Evolutionary conservation across 2,113 vertebrate genomes (phyloP), one percentile per base, ranked within the genome.

Genomic region (Nanorana parkeri): DNA sequence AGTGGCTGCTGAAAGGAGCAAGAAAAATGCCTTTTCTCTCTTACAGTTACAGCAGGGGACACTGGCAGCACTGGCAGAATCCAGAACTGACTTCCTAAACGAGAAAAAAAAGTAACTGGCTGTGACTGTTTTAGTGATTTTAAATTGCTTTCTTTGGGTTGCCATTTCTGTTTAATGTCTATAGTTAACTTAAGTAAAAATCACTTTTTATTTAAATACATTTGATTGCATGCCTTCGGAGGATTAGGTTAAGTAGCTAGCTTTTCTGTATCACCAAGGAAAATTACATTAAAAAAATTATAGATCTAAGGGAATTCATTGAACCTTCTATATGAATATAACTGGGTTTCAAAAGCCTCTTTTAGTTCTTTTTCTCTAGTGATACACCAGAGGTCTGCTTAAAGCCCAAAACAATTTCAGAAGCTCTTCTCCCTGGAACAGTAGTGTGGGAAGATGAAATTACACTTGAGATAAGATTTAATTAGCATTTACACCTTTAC

Each of bases 401-500:
- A 84, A 51, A 84, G 83, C 91, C 92, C 91, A 89, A 86, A 90
- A 92, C 90, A 93, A 88, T 94, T 92, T 92, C 76, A 89, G 91
- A 94, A 90, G 84, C 87, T 72, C 85, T 86, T 86, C 92, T 91
- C 90, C 86, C 79, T 88, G 91, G 91, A 96, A 95, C 90, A 92
- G 89, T 69, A 90, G 65, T 86, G 86, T 92, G 87, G 87, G 94
- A 94, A 93, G 93, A 94, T 92, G 94, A 94, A 95, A 94, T 93
- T 91, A 93, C 90, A 90, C 86, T 87, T 88, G 89, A 92, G 92
- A 80, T 89, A 91, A 93, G 92, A 94, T 93, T 94, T 95, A 96
- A 96, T 97, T 96, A 96, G 91, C 86, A 83, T 93, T 93, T 91
- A 94, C 92, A 92, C 93, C 89, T 95, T 90, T 93, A 90, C 87